phyloP scores from a whole-genome alignment of 2,888 invertebrate species.

The Pyrrhia umbra region DNA sequence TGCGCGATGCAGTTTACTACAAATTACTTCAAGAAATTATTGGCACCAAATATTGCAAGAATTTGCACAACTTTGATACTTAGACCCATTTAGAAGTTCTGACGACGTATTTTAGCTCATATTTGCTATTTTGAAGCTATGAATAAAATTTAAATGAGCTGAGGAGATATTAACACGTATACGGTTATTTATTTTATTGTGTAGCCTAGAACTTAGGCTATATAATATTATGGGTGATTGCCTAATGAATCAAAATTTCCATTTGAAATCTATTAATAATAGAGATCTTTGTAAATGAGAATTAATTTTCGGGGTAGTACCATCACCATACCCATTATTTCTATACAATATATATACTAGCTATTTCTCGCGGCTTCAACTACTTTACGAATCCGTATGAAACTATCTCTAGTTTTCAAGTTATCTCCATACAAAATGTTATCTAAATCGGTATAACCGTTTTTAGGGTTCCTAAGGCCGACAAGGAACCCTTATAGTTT shows the following conservation, averaged over 20 bases:
- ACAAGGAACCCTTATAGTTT: too few relatives aligned
- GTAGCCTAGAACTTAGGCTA: neutral
- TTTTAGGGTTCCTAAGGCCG: too few relatives aligned
- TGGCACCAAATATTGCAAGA: conserved; percentile 31
- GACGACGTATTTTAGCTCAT: conserved; percentile 9
- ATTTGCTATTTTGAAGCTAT: neutral
- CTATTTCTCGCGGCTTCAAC: too few relatives aligned
- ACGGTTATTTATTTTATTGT: neutral
- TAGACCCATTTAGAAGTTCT: conserved; percentile 1
- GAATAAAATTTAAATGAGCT: neutral
- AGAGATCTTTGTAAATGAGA: too few relatives aligned
- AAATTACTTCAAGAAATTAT: conserved; percentile 41
- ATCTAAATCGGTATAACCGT: too few relatives aligned
- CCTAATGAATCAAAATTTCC: neutral
- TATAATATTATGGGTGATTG: neutral
- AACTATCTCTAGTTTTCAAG: too few relatives aligned
- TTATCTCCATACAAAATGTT: too few relatives aligned
- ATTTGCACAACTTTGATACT: conserved; percentile 43
- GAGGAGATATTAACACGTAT: neutral
- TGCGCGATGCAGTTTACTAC: conserved; percentile 18
- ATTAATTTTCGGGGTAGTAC: too few relatives aligned
- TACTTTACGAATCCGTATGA: too few relatives aligned
- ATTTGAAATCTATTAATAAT: neutral
- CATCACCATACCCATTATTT: too few relatives aligned
- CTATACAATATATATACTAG: too few relatives aligned